phyloP scores from a whole-genome alignment of 2,797 vertebrate genomes.

The Neosilurus hyrtlii region DNA sequence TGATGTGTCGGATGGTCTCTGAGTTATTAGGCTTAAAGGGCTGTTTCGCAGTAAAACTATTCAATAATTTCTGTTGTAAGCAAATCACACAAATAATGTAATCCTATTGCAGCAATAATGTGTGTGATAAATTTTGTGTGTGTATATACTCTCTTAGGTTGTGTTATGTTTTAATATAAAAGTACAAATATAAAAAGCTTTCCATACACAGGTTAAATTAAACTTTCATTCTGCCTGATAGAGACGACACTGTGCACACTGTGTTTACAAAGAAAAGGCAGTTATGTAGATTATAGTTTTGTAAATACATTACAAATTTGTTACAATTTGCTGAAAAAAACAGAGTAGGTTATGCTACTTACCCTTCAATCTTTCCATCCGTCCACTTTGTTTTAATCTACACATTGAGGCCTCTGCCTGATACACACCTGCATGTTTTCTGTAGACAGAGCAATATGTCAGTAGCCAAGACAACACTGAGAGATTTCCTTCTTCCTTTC shows the following conservation, averaged over 20 bases:
- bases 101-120: neutral
- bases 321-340: too few relatives aligned
- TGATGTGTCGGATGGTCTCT: neutral
- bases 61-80: neutral
- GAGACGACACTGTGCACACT: too few relatives aligned
- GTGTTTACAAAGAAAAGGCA: too few relatives aligned
- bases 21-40: neutral
- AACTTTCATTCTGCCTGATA: too few relatives aligned
- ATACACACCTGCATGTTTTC: neutral
- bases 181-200: too few relatives aligned
- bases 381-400: neutral
- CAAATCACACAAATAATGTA: neutral
- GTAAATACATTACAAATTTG: too few relatives aligned
- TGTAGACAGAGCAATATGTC: neutral
- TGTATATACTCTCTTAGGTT: too few relatives aligned
- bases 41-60: neutral
- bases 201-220: too few relatives aligned
- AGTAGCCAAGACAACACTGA: neutral
- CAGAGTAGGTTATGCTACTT: neutral
- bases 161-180: too few relatives aligned
- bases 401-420: neutral
- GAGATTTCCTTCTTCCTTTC: neutral
- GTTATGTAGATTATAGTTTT: too few relatives aligned
- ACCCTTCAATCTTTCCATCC: neutral
- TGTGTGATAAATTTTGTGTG: too few relatives aligned